Evolutionary conservation across 2,113 vertebrate genomes (phyloP).

Genomic region (Rhagologus leucostigma): DNA sequence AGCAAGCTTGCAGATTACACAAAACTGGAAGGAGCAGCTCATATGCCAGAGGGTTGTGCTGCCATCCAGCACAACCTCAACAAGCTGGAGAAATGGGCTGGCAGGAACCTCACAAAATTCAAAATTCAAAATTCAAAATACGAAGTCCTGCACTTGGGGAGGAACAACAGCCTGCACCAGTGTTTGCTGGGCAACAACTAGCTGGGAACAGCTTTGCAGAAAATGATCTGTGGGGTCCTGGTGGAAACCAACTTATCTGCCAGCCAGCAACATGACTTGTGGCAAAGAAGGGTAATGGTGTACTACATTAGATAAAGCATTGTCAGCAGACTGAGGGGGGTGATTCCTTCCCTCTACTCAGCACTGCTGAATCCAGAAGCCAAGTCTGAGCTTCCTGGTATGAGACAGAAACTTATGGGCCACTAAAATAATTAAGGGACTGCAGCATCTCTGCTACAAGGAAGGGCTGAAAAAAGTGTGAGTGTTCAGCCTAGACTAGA

Average conservation of each 20-base stretch:
- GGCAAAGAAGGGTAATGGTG: not conserved
- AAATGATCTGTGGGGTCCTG: not conserved
- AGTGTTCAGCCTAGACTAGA: not conserved
- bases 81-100: not conserved
- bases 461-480: not conserved
- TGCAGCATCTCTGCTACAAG: not conserved
- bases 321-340: not conserved
- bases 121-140: too few relatives aligned
- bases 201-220: not conserved
- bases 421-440: not conserved
- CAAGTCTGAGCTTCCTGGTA: not conserved
- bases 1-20: not conserved
- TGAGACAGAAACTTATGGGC: accelerated
- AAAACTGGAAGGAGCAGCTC: not conserved
- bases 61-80: not conserved
- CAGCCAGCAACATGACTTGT: accelerated
- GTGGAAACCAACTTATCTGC: not conserved
- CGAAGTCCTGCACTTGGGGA: not conserved
- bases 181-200: not conserved
- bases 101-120: not conserved
- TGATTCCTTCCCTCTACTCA: not conserved
- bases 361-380: not conserved
- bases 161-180: not conserved
- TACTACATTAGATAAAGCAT: not conserved
- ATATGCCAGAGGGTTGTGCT: not conserved